A percentile compares a stretch with the other conserved stretches of the same genome.
These are phyloP conservation scores for Penaeus chinensis DNA, from an alignment of 1,140 invertebrate genomes.

Conservation along the genomic window DNA sequence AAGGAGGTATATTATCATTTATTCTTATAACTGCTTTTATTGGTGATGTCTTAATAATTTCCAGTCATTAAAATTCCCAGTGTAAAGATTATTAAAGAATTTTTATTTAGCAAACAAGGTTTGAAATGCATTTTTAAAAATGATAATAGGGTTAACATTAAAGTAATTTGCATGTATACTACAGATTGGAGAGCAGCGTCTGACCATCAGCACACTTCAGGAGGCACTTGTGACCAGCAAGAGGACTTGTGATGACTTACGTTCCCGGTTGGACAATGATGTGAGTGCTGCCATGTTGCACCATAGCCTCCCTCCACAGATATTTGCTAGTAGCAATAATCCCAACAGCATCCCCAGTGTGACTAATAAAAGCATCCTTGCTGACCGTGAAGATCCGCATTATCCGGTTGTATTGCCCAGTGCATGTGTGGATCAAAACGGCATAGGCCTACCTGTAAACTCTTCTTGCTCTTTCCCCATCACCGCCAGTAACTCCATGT, in stretches of 20 bases:
- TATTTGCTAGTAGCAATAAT: slow-evolving; percentile 40
- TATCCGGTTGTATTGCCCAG: slow-evolving; percentile 9
- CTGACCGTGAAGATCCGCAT: slow-evolving; percentile 28
- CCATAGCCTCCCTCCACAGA: slow-evolving; percentile 26
- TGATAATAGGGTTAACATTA: no score
- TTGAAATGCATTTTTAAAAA: not conserved
- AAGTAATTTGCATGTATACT: not conserved
- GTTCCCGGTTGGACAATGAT: slow-evolving; percentile 33
- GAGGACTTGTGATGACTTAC: slow-evolving; percentile 44
- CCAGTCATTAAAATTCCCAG: no score
- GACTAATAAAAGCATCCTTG: slow-evolving; percentile 49
- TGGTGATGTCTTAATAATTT: no score
- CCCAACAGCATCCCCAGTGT: slow-evolving; percentile 38
- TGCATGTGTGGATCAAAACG: slow-evolving; percentile 29
- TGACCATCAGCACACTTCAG: slow-evolving; percentile 49
- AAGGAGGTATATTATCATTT: slow-evolving; percentile 37
- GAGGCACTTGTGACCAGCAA: slow-evolving; percentile 52
- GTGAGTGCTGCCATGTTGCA: slow-evolving; percentile 43
- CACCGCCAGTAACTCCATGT: slow-evolving; percentile 2
- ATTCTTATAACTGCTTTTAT: not conserved
- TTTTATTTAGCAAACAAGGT: not conserved
- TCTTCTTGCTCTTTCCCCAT: not conserved
- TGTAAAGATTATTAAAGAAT: not conserved
- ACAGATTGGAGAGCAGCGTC: slow-evolving; percentile 46
- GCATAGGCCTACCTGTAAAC: slow-evolving; percentile 17